A percentile compares a stretch with the other conserved stretches of the same genome.
Evolutionary conservation across 2,888 invertebrate genomes (phyloP).

Genomic region (Pteria penguin): DNA sequence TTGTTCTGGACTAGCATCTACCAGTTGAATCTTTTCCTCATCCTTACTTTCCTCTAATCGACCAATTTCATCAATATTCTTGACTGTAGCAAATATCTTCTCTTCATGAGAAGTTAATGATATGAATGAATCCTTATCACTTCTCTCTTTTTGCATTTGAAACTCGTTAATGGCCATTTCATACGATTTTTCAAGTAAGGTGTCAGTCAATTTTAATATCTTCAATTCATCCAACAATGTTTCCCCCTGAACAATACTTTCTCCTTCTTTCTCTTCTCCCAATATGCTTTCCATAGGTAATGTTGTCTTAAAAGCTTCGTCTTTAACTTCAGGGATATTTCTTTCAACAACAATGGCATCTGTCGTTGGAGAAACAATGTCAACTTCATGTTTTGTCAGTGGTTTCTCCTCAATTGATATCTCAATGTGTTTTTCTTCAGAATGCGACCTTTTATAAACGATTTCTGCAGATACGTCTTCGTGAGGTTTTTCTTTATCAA

Average conservation of each 20-base stretch:
- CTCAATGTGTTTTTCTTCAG: neutral
- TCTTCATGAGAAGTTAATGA: too few relatives aligned
- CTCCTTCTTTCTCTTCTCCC: conserved; percentile 27
- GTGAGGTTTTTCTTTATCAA: neutral
- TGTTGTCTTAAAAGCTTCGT: neutral
- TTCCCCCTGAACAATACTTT: conserved; percentile 6
- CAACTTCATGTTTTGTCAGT: too few relatives aligned
- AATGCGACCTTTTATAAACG: conserved; percentile 15
- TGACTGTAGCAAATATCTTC: too few relatives aligned
- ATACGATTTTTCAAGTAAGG: too few relatives aligned
- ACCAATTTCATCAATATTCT: too few relatives aligned
- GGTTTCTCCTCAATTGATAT: conserved; percentile 6
- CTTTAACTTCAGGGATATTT: conserved; percentile 13
- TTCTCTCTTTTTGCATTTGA: too few relatives aligned
- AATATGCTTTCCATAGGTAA: conserved; percentile 18
- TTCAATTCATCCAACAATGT: conserved; percentile 14
- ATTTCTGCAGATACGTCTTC: conserved; percentile 8
- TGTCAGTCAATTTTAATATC: too few relatives aligned
- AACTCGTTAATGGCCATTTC: too few relatives aligned
- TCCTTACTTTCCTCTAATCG: neutral
- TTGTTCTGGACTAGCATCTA: neutral
- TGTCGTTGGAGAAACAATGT: too few relatives aligned
- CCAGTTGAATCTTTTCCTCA: neutral
- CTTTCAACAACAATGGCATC: neutral
- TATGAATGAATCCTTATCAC: too few relatives aligned